These are phyloP conservation scores for Drosophila buzzatii DNA, from an alignment of 2,888 invertebrate species.

Conservation along the genomic window DNA sequence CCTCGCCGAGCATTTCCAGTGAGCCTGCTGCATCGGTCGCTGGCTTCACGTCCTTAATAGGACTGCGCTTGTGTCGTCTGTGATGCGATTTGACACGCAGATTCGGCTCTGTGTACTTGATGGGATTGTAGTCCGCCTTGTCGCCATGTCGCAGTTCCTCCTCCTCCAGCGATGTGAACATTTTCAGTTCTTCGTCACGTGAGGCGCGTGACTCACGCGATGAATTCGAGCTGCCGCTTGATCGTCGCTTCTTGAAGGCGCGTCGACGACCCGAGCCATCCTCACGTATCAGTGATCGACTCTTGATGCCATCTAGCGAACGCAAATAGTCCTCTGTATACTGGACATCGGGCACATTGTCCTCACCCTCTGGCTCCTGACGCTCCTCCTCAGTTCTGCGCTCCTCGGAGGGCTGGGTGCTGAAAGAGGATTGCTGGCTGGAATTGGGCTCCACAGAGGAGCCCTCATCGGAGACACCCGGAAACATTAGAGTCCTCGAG, in stretches of 20 bases:
- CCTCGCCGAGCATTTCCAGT: slow-evolving; percentile 82
- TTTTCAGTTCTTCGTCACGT: slow-evolving; percentile 88
- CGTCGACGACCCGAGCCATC: slow-evolving; percentile 88
- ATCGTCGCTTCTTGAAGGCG: slow-evolving; percentile 88
- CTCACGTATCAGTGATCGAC: slow-evolving; percentile 87
- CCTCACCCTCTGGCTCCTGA: slow-evolving; percentile 85
- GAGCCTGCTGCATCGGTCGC: slow-evolving; percentile 57
- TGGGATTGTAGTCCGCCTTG: slow-evolving; percentile 80
- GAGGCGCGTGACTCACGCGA: slow-evolving; percentile 88
- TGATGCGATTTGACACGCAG: slow-evolving; percentile 80
- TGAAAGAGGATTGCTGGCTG: slow-evolving; percentile 79
- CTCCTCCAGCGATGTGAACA: slow-evolving; percentile 89
- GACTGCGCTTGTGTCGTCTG: slow-evolving; percentile 83
- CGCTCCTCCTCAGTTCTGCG: slow-evolving; percentile 87
- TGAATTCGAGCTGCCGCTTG: slow-evolving; percentile 87
- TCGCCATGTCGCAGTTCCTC: slow-evolving; percentile 86
- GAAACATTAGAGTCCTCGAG: slow-evolving; percentile 78
- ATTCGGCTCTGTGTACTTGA: slow-evolving; percentile 83
- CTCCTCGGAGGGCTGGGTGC: slow-evolving; percentile 81
- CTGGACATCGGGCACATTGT: slow-evolving; percentile 75
- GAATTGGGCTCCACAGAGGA: slow-evolving; percentile 82
- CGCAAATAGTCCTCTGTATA: slow-evolving; percentile 85
- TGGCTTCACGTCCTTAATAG: slow-evolving; percentile 77
- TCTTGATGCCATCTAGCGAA: slow-evolving; percentile 89
- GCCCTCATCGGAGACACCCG: slow-evolving; percentile 82